A percentile compares a stretch with the other conserved stretches of the same genome.
Conservation (phyloP, 2,113 vertebrate species). For the Macrotus californicus region DNA sequence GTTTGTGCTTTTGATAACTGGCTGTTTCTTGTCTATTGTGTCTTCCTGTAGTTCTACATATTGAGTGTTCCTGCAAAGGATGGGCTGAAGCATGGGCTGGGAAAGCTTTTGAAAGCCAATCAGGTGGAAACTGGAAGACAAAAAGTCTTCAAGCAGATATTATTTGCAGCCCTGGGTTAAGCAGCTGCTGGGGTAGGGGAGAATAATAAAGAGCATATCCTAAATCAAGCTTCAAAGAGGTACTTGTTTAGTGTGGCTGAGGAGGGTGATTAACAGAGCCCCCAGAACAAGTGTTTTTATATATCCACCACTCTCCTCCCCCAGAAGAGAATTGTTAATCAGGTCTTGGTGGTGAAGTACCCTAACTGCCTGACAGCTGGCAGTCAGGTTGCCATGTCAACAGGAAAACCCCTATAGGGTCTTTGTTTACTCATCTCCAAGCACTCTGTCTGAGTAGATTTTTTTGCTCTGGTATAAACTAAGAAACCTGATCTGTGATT, state of each 20-base stretch:
- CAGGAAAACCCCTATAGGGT: slow-evolving; percentile 20
- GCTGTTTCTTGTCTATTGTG: not conserved
- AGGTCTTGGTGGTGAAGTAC: not conserved
- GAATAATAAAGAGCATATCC: not conserved
- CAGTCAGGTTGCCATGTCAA: slow-evolving; percentile 67
- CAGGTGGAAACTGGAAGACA: slow-evolving; percentile 42
- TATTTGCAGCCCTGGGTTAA: not conserved
- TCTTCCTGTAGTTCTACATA: not conserved
- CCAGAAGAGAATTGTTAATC: slow-evolving; percentile 8
- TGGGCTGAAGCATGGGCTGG: not conserved
- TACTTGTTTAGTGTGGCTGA: not conserved
- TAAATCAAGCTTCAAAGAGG: slow-evolving; percentile 14
- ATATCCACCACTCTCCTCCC: not conserved
- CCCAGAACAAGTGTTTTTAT: not conserved
- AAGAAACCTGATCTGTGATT: not conserved
- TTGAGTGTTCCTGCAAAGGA: not conserved
- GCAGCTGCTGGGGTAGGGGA: not conserved
- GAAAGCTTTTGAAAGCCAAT: slow-evolving; percentile 44
- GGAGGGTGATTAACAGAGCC: too few relatives aligned
- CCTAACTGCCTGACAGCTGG: slow-evolving; percentile 29
- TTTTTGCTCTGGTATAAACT: not conserved
- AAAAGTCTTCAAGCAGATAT: slow-evolving; percentile 9
- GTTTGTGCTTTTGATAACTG: not conserved
- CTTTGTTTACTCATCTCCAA: slow-evolving; percentile 23
- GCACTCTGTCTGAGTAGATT: slow-evolving; percentile 6